Evolutionary conservation across 2,888 invertebrate genomes (phyloP), one percentile per base, ranked within the genome.

Genomic region (Cerceris rybyensis): DNA sequence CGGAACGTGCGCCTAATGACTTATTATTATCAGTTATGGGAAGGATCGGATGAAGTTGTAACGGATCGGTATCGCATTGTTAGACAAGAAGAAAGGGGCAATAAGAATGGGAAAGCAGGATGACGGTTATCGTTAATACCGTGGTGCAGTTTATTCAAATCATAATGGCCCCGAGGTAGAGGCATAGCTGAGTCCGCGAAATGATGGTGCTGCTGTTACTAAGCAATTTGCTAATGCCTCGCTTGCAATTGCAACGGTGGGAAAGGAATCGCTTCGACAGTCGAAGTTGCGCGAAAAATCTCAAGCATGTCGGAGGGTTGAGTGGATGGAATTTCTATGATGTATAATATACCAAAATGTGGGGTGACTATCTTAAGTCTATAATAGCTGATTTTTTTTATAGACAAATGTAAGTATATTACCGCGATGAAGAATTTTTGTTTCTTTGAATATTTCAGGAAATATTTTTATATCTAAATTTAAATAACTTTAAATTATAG

Each of bases 41-140:
- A 60, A 67, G 82, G 74, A 82, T 81, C 81, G 86, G 85, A 90
- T 90, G 86, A 89, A 90, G 89, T 89, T 87, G 87, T 90, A 85
- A 58, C 54, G 80, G 84, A 87, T 86, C 81, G 76, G 82, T 85
- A 86, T 86, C 86, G 79, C 71, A 43, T 75, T 66, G 69, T 78
- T 78, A 73, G 43, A 42, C 49, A 50, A 67, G 59, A 55, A 43
- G 17, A 61, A 13, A n/a, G 52, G 14, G 46, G 17, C 50, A 54
- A 55, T 16, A 50, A 61, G 17, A 60, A 68, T 54, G 28, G 61
- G 55, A 65, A 65, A 54, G 63, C 7, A 59, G 69, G 13, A 64
- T 57, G 67, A 54, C 66, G 13, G 60, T 66, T 61, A 59, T 41
- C 28, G 46, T 28, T 28, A 28, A 28, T 28, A 28, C 4, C 70